Conservation (phyloP, 2,888 invertebrate genomes). For the Xestoiulus laeticollis region DNA sequence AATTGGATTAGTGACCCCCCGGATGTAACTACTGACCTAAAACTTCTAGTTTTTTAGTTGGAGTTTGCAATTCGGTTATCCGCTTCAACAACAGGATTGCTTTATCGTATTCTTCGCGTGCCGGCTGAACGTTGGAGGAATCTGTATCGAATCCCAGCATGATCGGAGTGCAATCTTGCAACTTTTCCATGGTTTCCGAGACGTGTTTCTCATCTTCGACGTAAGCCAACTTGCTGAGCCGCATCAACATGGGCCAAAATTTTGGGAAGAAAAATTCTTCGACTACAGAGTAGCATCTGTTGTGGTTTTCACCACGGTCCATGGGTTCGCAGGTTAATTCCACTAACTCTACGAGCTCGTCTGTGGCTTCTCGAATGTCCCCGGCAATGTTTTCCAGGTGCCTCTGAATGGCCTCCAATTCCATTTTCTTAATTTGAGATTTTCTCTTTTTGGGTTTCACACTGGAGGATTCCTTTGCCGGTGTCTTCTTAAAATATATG, state of each 20-base stretch:
- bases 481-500: constrained; percentile 34
- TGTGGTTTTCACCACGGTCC: constrained; percentile 42
- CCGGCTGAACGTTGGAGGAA: background rate
- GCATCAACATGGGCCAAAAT: constrained; percentile 50
- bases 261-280: constrained; percentile 52
- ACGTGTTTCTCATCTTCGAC: constrained; percentile 42
- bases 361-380: constrained; percentile 17
- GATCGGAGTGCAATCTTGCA: constrained; percentile 25
- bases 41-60: constrained; percentile 53
- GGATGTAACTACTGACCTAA: constrained; percentile 51
- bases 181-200: constrained; percentile 30
- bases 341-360: constrained; percentile 51
- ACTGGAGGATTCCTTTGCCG: background rate
- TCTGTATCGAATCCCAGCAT: constrained; percentile 46
- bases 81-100: constrained; percentile 5
- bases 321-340: constrained; percentile 50
- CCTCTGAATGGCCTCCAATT: constrained; percentile 50
- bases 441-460: background rate
- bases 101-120: background rate
- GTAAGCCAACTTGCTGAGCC: constrained; percentile 45
- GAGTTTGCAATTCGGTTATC: background rate
- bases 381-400: constrained; percentile 51
- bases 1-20: too few species aligned
- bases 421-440: constrained; percentile 14
- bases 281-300: constrained; percentile 46